Conservation (phyloP, 2,113 vertebrate species). For the Sinocyclocheilus anophthalmus region DNA sequence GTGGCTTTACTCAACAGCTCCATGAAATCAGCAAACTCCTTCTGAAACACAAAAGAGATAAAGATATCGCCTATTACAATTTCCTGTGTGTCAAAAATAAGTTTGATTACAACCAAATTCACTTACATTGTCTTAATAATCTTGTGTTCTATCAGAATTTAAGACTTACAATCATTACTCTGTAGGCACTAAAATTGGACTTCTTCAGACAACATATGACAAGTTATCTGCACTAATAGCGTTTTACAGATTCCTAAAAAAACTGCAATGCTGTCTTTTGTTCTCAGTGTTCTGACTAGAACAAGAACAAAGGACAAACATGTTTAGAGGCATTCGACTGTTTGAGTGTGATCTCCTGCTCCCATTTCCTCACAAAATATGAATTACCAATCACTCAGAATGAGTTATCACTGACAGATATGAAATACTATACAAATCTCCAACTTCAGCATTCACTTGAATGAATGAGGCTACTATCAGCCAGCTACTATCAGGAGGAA, state of each 20-base stretch:
- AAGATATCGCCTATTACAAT: neutral
- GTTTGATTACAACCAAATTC: neutral
- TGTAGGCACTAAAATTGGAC: neutral
- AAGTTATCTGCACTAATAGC: neutral
- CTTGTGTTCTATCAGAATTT: too few species aligned
- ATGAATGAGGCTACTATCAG: neutral
- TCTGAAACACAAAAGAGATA: conserved; percentile 40
- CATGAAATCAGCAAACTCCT: conserved; percentile 61
- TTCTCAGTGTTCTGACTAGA: neutral
- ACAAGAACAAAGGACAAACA: neutral
- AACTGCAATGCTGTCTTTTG: neutral
- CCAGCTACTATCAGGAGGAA: neutral
- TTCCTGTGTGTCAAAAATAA: neutral
- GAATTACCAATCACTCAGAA: neutral
- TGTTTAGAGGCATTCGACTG: neutral
- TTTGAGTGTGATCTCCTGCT: neutral
- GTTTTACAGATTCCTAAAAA: neutral
- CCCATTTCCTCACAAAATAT: neutral
- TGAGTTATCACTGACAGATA: neutral
- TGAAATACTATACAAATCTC: neutral
- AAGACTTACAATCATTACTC: neutral
- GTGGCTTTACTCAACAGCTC: conserved; percentile 52
- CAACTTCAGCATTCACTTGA: neutral
- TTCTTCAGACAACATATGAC: neutral
- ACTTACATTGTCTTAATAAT: too few species aligned